Evolutionary conservation across 2,888 invertebrate species (phyloP).

Genomic region (Eurytoma adleriae): DNA sequence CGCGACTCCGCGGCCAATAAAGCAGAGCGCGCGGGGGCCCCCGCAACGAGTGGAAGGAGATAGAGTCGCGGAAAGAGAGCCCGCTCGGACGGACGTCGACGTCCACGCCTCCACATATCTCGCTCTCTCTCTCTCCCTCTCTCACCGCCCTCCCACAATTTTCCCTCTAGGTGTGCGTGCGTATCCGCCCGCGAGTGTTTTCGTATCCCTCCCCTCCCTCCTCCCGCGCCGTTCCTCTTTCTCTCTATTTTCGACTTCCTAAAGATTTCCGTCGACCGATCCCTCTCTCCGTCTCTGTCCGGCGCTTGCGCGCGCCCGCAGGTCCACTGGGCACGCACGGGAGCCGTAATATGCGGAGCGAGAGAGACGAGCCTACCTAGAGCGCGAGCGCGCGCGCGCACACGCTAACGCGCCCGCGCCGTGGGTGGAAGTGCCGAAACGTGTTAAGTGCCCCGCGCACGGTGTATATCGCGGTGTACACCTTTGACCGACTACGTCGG

Average conservation of each 20-base stretch:
- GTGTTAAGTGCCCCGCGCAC: slow-evolving; percentile 39
- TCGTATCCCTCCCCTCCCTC: neutral
- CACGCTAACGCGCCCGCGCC: neutral
- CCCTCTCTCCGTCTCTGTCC: slow-evolving; percentile 2
- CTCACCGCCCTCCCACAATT: slow-evolving; percentile 12
- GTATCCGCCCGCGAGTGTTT: neutral
- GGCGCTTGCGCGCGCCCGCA: no score
- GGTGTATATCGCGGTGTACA: neutral
- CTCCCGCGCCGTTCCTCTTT: neutral
- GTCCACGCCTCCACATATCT: slow-evolving; percentile 5
- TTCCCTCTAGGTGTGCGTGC: neutral
- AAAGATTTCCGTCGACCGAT: slow-evolving; percentile 25
- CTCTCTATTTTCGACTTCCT: slow-evolving; percentile 28
- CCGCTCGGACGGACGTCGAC: neutral
- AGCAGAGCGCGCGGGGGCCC: neutral
- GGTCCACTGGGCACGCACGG: no score
- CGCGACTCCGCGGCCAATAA: slow-evolving; percentile 2
- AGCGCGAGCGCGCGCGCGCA: neutral
- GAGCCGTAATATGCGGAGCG: no score
- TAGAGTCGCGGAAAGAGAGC: neutral
- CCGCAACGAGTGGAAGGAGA: neutral
- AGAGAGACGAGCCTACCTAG: neutral
- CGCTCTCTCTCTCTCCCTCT: neutral
- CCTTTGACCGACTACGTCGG: neutral
- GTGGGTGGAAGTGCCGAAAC: slow-evolving; percentile 44